A percentile compares a stretch with the other conserved stretches of the same genome.
These are phyloP conservation scores for Calephelis nemesis DNA, from an alignment of 1,140 invertebrate species.

Conservation along the genomic window DNA sequence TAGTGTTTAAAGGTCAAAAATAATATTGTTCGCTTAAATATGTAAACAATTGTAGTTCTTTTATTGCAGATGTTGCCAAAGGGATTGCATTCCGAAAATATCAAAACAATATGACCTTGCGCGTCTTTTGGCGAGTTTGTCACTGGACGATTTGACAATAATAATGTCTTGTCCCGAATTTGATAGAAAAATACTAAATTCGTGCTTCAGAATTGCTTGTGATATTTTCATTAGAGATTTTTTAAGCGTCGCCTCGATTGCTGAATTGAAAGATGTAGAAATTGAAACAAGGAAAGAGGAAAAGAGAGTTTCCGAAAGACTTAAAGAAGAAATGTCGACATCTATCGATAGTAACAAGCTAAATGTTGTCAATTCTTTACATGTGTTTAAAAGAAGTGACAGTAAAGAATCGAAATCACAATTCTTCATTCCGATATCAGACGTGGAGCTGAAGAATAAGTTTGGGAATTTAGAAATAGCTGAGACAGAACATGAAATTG, in stretches of 20 bases:
- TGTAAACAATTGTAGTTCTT: slow-evolving; percentile 6
- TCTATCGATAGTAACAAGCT: slow-evolving; percentile 71
- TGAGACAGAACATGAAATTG: slow-evolving; percentile 64
- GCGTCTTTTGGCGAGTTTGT: slow-evolving; percentile 46
- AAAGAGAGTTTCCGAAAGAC: slow-evolving; percentile 43
- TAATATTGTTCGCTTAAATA: slow-evolving; percentile 7
- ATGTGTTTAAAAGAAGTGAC: slow-evolving; percentile 70
- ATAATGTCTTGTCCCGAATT: slow-evolving; percentile 65
- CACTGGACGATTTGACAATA: slow-evolving; percentile 51
- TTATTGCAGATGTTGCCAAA: slow-evolving; percentile 55
- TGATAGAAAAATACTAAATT: slow-evolving; percentile 56
- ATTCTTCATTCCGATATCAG: slow-evolving; percentile 73
- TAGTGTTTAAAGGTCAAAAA: background rate
- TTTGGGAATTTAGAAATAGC: slow-evolving; percentile 63
- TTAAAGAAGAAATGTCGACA: slow-evolving; percentile 54
- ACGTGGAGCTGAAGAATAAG: slow-evolving; percentile 56
- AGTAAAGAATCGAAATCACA: slow-evolving; percentile 71
- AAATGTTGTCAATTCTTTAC: slow-evolving; percentile 61
- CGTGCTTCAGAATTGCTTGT: slow-evolving; percentile 55
- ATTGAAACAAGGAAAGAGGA: slow-evolving; percentile 51
- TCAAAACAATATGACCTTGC: slow-evolving; percentile 57
- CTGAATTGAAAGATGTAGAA: slow-evolving; percentile 59
- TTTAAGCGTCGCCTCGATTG: slow-evolving; percentile 48
- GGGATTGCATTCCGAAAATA: slow-evolving; percentile 45
- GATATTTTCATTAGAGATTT: slow-evolving; percentile 61